These are phyloP conservation scores for Clarias macrocephalus DNA, from an alignment of 2,113 vertebrate species.

Conservation along the genomic window DNA sequence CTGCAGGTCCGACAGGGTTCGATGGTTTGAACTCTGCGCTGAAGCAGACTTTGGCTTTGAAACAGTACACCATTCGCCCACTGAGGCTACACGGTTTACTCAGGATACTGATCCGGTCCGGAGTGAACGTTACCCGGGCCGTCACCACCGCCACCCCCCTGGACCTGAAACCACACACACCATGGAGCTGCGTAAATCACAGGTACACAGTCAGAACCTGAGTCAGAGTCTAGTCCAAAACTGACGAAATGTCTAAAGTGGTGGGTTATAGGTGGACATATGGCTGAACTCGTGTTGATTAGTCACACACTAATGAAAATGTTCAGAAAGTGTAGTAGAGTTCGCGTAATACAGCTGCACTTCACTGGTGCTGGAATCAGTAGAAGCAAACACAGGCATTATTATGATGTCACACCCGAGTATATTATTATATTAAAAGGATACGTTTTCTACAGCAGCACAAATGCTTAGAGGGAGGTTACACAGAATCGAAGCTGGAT, in stretches of 20 bases:
- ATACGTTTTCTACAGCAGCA: not conserved
- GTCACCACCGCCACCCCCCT: constrained; percentile 77
- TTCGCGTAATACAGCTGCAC: not conserved
- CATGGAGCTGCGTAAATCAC: not conserved
- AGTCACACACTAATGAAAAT: not conserved
- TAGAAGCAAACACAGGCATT: not conserved
- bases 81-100: constrained; percentile 74
- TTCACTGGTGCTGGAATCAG: not conserved
- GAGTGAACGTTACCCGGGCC: constrained; percentile 72
- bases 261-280: not conserved
- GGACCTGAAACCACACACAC: constrained; percentile 75
- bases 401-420: not conserved
- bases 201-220: not conserved
- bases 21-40: constrained; percentile 74
- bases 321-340: not conserved
- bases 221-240: not conserved
- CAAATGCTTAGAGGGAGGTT: not conserved
- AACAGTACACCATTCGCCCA: constrained; percentile 62
- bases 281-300: not conserved
- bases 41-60: constrained; percentile 74
- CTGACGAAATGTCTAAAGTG: not conserved
- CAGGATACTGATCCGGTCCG: constrained; percentile 79
- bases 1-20: constrained; percentile 66
- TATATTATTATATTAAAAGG: not conserved
- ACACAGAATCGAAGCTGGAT: too few species aligned